These are phyloP conservation scores for Typhlichthys subterraneus DNA, from an alignment of 2,797 vertebrate species.

Conservation along the genomic window DNA sequence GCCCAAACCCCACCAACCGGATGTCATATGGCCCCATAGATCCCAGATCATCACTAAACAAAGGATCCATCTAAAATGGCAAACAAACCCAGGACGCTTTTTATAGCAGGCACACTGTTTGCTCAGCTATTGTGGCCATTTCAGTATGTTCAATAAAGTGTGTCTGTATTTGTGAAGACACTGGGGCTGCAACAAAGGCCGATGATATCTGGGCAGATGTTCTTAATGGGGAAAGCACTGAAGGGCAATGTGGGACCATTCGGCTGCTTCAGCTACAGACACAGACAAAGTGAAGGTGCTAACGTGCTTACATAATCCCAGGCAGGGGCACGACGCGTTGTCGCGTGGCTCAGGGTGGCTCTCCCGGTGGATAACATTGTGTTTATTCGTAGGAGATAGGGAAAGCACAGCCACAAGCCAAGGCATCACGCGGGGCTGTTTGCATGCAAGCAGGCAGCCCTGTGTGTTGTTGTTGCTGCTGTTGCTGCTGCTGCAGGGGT, in stretches of 20 bases:
- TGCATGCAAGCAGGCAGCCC: constrained; percentile 44
- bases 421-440: constrained; percentile 33
- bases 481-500: constrained; percentile 69
- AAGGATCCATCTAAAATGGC: constrained; percentile 33
- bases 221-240: constrained; percentile 54
- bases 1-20: too few species aligned
- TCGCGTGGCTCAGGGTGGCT: constrained; percentile 26
- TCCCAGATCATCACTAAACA: constrained; percentile 14
- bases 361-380: constrained; percentile 15
- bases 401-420: constrained; percentile 31
- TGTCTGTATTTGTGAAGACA: constrained; percentile 54
- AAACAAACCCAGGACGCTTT: constrained; percentile 24
- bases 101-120: constrained; percentile 37
- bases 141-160: constrained; percentile 54
- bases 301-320: constrained; percentile 62
- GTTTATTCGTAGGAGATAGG: constrained; percentile 3
- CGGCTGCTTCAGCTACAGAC: constrained; percentile 28
- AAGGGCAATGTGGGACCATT: constrained; percentile 44
- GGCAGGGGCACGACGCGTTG: constrained; percentile 40
- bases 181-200: constrained; percentile 44
- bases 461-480: constrained; percentile 20
- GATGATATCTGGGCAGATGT: constrained; percentile 63
- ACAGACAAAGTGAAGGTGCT: constrained; percentile 15
- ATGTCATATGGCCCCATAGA: too few species aligned
- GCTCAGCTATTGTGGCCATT: constrained; percentile 46